These are phyloP conservation scores for Gibbula magus DNA, from an alignment of 2,888 invertebrate genomes.

Conservation along the genomic window DNA sequence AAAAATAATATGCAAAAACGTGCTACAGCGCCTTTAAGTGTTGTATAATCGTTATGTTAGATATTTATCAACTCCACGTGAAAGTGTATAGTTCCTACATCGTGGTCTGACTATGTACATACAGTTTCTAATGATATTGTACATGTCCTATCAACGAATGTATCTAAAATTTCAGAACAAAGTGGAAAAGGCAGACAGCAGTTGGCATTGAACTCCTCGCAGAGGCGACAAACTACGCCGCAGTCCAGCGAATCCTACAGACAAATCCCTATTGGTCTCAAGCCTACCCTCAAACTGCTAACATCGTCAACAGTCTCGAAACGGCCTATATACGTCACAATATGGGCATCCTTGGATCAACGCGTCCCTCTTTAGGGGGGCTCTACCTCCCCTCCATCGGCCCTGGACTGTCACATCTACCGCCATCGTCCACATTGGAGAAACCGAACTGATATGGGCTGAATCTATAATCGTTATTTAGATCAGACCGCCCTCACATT, in stretches of 20 bases:
- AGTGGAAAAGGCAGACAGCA: slow-evolving; percentile 98
- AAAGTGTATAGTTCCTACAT: too few species aligned
- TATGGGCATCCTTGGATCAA: slow-evolving; percentile 18
- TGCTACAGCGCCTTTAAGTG: too few species aligned
- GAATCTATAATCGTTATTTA: background rate
- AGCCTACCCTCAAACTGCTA: slow-evolving; percentile 51
- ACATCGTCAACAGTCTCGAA: slow-evolving; percentile 40
- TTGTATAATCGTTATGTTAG: too few species aligned
- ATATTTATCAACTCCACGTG: too few species aligned
- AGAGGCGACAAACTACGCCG: slow-evolving; percentile 97
- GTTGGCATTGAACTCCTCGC: slow-evolving; percentile 95
- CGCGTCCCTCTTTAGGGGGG: slow-evolving; percentile 38
- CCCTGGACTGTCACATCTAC: slow-evolving; percentile 38
- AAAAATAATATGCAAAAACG: too few species aligned
- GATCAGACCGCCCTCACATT: too few species aligned
- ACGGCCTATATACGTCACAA: slow-evolving; percentile 46
- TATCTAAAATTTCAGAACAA: slow-evolving; percentile 83
- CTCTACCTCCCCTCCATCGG: slow-evolving; percentile 49
- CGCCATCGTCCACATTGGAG: slow-evolving; percentile 30
- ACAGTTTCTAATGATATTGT: too few species aligned
- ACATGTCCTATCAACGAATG: background rate
- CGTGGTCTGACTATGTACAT: too few species aligned
- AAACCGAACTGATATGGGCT: slow-evolving; percentile 2
- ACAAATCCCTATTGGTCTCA: slow-evolving; percentile 70
- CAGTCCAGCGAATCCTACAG: slow-evolving; percentile 88